Evolutionary conservation across 1,140 invertebrate species (phyloP), one percentile per base, ranked within the genome.

Genomic region (Calycopis cecrops): DNA sequence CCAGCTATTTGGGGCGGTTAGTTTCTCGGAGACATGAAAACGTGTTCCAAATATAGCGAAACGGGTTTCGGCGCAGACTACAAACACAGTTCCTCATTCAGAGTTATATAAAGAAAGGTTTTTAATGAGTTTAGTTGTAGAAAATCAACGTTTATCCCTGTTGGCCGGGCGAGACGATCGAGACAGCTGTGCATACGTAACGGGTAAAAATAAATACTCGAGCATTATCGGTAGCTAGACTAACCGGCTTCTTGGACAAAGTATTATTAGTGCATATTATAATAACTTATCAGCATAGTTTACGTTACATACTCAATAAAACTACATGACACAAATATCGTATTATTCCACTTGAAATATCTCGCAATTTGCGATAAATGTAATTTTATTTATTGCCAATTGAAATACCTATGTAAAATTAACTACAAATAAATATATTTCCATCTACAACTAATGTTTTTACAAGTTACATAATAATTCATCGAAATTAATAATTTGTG

Each of bases 171-270:
- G 79, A 75, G 73, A 73, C 69, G 71, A 67, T 55, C 59, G 70
- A 77, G 80, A 82, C 82, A 84, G 82, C 82, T 86, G 78, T 77
- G 78, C 68, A 66, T 72, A 75, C 82, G 82, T 85, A 85, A 85
- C 71, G 82, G 73, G 74, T 85, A 85, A 84, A 84, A 85, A 85
- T 85, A 84, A 85, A 85, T 83, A 85, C 74, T 65, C 72, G 73
- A 71, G 71, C 74, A 81, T 83, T 85, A 82, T 79, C 73, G 73
- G 66, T 72, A 65, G 66, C 73, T 78, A 83, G 79, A 83, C 79
- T 81, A 69, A 75, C 76, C 77, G 80, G 76, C 77, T 84, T 82
- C 57, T 73, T 72, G 77, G 73, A 74, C 76, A 73, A 73, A 72
- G 75, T 85, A 85, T 83, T 80, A 78, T 73, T 79, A 72, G 69